These are phyloP conservation scores for Erythrocebus patas DNA, from an alignment of 2,113 vertebrate species.

Conservation along the genomic window DNA sequence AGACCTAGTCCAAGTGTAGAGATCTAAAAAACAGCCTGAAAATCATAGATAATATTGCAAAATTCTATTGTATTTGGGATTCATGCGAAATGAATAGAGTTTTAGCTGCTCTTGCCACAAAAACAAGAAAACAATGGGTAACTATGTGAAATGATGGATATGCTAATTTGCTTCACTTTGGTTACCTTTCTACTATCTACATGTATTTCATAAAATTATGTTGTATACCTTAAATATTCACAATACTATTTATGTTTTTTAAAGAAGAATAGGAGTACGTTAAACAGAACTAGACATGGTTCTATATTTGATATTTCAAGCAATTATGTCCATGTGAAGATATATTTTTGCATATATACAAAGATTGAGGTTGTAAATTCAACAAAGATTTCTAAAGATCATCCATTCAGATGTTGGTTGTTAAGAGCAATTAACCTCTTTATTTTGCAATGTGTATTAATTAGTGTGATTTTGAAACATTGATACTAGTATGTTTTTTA, in stretches of 20 bases:
- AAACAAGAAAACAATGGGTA: background rate
- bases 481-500: constrained; percentile 67
- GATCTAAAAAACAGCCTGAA: background rate
- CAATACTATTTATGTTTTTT: background rate
- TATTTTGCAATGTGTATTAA: constrained; percentile 74
- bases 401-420: constrained; percentile 66
- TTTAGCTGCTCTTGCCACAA: background rate
- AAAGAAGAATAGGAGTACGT: constrained; percentile 59
- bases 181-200: background rate
- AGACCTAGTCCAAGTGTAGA: background rate
- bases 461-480: constrained; percentile 60
- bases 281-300: constrained; percentile 55
- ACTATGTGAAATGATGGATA: background rate
- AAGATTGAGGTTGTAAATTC: constrained; percentile 54
- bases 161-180: background rate
- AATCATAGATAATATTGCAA: background rate
- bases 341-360: constrained; percentile 24
- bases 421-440: constrained; percentile 67
- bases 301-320: constrained; percentile 44
- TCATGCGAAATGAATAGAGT: background rate
- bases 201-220: background rate
- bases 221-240: background rate
- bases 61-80: background rate
- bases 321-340: constrained; percentile 36
- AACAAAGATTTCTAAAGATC: constrained; percentile 63